Conservation (phyloP, 2,888 invertebrate species). For the Notodonta dromedarius region DNA sequence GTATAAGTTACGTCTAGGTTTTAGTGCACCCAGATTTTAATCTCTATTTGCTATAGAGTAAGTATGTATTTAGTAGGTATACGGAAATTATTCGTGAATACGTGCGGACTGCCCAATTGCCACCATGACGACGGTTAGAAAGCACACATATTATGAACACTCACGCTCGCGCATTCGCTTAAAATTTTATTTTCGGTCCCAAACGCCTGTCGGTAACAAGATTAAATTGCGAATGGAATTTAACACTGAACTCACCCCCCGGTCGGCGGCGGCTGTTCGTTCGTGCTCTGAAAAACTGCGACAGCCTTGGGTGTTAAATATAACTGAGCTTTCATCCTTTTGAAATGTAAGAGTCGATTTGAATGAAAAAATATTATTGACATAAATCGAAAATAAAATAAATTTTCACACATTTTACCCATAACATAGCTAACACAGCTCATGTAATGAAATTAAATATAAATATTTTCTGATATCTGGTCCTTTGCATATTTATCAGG, state of each 20-base stretch:
- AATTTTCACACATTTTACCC: too few relatives aligned
- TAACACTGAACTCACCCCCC: conserved; percentile 50
- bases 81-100: too few relatives aligned
- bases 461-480: too few relatives aligned
- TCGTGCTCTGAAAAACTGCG: conserved; percentile 42
- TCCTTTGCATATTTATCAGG: too few relatives aligned
- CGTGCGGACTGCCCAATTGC: conserved; percentile 25
- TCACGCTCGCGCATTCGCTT: conserved; percentile 39
- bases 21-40: too few relatives aligned
- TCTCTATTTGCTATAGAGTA: too few relatives aligned
- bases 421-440: too few relatives aligned
- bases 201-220: conserved; percentile 56
- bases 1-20: too few relatives aligned
- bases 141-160: conserved; percentile 35
- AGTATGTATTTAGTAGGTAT: too few relatives aligned
- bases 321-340: conserved; percentile 41
- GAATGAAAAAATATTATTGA: background rate
- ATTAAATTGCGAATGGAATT: conserved; percentile 64
- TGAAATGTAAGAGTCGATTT: conserved; percentile 19
- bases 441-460: too few relatives aligned
- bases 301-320: conserved; percentile 44
- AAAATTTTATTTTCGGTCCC: conserved; percentile 55
- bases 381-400: too few relatives aligned
- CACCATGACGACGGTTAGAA: conserved; percentile 28
- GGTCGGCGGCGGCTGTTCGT: conserved; percentile 36